phyloP scores from a whole-genome alignment of 2,888 invertebrate species.

The Myopa testacea region DNA sequence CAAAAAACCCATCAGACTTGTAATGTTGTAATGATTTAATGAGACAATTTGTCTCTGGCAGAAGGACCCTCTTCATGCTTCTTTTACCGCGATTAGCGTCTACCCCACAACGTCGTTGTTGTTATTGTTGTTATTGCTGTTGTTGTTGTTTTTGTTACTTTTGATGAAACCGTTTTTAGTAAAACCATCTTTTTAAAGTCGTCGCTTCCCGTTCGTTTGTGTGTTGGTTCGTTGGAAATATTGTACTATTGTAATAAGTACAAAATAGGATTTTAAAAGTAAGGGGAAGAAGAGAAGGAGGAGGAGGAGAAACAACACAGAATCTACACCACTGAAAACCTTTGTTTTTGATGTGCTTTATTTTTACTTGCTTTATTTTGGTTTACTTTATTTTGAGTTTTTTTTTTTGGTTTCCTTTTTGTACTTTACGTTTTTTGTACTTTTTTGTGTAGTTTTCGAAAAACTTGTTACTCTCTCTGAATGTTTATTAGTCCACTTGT shows the following conservation, averaged over 20 bases:
- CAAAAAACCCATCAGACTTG: conserved; percentile 31
- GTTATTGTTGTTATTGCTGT: background rate
- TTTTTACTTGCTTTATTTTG: too few species aligned
- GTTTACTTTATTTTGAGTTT: too few species aligned
- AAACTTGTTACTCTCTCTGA: background rate
- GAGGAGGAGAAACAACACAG: too few species aligned
- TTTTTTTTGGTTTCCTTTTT: background rate
- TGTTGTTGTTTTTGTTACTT: conserved; percentile 1
- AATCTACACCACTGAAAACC: too few species aligned
- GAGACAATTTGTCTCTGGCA: conserved; percentile 50
- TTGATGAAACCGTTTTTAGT: conserved; percentile 25
- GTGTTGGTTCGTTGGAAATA: too few species aligned
- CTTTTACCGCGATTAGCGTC: conserved; percentile 22
- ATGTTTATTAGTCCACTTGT: background rate
- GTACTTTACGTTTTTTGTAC: background rate
- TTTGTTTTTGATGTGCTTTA: too few species aligned
- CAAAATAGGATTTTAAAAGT: too few species aligned
- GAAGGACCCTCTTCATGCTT: conserved; percentile 12
- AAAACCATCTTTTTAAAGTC: too few species aligned
- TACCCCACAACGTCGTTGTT: conserved; percentile 19
- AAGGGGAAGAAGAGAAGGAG: too few species aligned
- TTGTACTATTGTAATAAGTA: too few species aligned
- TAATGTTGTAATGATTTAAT: conserved; percentile 49
- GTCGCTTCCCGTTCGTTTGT: too few species aligned
- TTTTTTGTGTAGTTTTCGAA: background rate